These are phyloP conservation scores for Alectoris magna DNA, from an alignment of 2,797 vertebrate species.

Conservation along the genomic window DNA sequence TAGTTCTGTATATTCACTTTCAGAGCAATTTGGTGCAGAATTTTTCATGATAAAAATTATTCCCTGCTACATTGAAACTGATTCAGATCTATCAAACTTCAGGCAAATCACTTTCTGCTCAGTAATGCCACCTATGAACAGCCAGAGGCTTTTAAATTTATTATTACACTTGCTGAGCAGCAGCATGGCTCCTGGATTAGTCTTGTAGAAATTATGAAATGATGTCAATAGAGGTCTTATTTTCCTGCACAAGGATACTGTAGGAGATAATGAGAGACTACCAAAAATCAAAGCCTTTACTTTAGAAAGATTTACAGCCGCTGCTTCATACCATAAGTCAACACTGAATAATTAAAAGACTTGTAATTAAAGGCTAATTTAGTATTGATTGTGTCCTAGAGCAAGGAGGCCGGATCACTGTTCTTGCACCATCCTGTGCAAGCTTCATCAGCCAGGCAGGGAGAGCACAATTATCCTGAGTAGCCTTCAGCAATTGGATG, in stretches of 20 bases:
- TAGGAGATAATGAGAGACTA: constrained; percentile 2
- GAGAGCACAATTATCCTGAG: not conserved
- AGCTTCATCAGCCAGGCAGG: constrained; percentile 23
- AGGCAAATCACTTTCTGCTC: constrained; percentile 44
- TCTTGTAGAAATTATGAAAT: constrained; percentile 55
- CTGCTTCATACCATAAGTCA: constrained; percentile 73
- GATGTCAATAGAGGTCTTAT: constrained; percentile 7
- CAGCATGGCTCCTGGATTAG: constrained; percentile 25
- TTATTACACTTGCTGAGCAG: constrained; percentile 24
- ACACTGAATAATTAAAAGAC: constrained; percentile 85
- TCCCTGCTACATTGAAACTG: constrained; percentile 8
- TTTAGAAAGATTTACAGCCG: constrained; percentile 67
- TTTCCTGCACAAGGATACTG: constrained; percentile 5
- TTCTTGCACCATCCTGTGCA: not conserved
- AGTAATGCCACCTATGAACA: not conserved
- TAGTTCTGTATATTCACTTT: not conserved
- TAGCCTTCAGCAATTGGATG: constrained; percentile 10
- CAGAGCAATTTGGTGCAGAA: not conserved
- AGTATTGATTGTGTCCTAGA: constrained; percentile 80
- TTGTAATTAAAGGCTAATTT: constrained; percentile 81
- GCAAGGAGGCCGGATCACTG: constrained; percentile 46
- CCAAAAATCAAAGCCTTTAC: constrained; percentile 37
- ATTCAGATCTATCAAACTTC: constrained; percentile 39
- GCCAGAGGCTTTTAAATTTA: constrained; percentile 48
- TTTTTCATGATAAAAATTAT: constrained; percentile 31